Evolutionary conservation across 1,140 invertebrate species (phyloP), one percentile per base, ranked within the genome.

Genomic region (Lepidurus arcticus): DNA sequence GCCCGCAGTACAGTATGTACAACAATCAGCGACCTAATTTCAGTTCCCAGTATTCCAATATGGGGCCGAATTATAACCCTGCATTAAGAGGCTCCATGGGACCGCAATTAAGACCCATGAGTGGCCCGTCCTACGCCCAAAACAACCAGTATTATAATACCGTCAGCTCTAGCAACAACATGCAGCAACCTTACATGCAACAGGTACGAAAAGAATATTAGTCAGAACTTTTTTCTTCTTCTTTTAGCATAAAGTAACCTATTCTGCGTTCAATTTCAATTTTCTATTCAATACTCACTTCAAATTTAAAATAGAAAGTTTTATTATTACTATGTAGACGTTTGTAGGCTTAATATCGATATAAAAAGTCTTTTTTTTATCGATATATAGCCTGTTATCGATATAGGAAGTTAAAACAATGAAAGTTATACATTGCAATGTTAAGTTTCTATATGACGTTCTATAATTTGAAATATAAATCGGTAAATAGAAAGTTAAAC

Each of bases 11-110:
- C 82, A 82, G 73, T 82, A 81, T 76, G 45, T 34, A 26, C 74
- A 80, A 53, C 82, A 82, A 45, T 80, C 80, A 45, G 78, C 79
- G 42, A 80, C 77, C 74, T 80, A 82, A 78, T 81, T 82, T 47
- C 79, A 79, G 74, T 73, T 65, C 53, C 53, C 53, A 65, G 53
- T 65, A 65, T 65, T 65, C 53, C 53, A 65, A 65, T 65, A 65
- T 65, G 53, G 53, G 53, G 21, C 53, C 53, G 53, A 65, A 65
- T 16, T 65, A 65, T 65, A 65, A 65, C 21, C 44, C 76, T 45
- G 9, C 16, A 13, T 45, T 77, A 34, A 34, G 65, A 44, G 24
- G 42, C 34, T 73, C 44, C 42, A 79, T 79, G 26, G 43, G 75
- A 26, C 42, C 44, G 16, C 42, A 34, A 34, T 21, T 78, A 26